These are phyloP conservation scores for Cyphomyrus plagiostoma DNA, from an alignment of 2,113 vertebrate species.

Conservation along the genomic window DNA sequence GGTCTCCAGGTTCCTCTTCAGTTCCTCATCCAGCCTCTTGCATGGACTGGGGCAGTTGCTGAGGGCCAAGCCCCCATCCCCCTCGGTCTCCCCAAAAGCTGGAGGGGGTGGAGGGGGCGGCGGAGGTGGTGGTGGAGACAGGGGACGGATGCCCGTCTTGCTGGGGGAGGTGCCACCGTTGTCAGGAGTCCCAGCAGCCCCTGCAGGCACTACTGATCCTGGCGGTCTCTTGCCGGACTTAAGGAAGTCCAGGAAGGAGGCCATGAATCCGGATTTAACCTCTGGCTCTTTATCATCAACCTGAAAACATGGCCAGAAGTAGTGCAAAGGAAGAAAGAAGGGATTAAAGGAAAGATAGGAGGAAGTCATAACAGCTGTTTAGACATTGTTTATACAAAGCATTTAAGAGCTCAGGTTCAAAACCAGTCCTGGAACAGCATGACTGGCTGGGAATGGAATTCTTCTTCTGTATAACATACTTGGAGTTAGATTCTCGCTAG, in stretches of 20 bases:
- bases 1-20: conserved; percentile 86
- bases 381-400: neutral
- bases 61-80: conserved; percentile 69
- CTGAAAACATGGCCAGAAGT: conserved; percentile 36
- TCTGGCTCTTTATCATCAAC: conserved; percentile 83
- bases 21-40: conserved; percentile 79
- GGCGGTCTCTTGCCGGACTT: conserved; percentile 81
- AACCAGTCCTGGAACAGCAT: neutral
- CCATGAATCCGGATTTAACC: conserved; percentile 84
- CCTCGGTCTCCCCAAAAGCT: conserved; percentile 63
- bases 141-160: conserved; percentile 58
- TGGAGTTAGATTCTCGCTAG: neutral
- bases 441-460: neutral
- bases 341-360: neutral
- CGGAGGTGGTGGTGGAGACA: conserved; percentile 55
- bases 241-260: conserved; percentile 86
- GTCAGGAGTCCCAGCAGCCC: conserved; percentile 57
- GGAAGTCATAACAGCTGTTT: neutral
- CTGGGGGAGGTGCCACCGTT: conserved; percentile 55
- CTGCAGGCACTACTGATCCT: conserved; percentile 54
- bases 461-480: neutral
- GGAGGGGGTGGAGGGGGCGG: conserved; percentile 33
- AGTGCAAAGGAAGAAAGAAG: neutral
- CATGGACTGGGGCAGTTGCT: conserved; percentile 77
- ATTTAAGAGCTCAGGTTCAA: neutral